Base-by-base conservation (phyloP, 2,888 invertebrate species). In the Fragum whitleyi region DNA sequence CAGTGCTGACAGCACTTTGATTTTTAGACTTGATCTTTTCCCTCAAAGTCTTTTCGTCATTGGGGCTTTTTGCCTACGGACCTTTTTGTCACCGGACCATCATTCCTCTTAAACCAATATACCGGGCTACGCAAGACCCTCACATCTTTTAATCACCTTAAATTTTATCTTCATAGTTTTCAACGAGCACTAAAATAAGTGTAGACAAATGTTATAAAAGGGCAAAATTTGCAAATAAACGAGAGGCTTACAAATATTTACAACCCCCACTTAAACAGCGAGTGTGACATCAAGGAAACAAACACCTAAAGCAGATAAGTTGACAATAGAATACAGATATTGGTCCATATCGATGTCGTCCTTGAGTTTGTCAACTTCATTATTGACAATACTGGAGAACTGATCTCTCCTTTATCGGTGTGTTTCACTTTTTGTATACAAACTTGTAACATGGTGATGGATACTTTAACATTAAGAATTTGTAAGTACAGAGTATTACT, bases 321-420 rank as follows among this genome's bases (percentile, higher is more conserved):
- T 65, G 65, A 65, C 65, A 65, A 39, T 65, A 65, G 65, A 65
- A 65, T 65, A 42, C 65, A 65, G 65, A 65, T 65, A 65, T 65
- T 23, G 65, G 23, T n/a, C 42, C 65, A 65, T 65, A 65, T 65
- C 65, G 65, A n/a, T 65, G 65, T 65, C 65, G 65, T 65, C 65
- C 65, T 19, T 32, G 59, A 59, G 28, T 59, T 28, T 16, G 28
- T 28, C 59, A 59, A 59, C 16, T 16, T 61, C 32, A 26, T 7
- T 57, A 57, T 28, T 57, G 26, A 57, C 26, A 57, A 21, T 53
- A 21, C 23, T 23, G 23, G 53, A 7, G 53, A n/a, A 53, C 23
- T 23, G 53, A 53, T 53, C 53, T 21, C n/a, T 21, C 21, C 53
- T 53, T n/a, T 21, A 21, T 53, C 23, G 14, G 53, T 53, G 53